Evolutionary conservation across 2,888 invertebrate species (phyloP).

Genomic region (Coremacera marginata): DNA sequence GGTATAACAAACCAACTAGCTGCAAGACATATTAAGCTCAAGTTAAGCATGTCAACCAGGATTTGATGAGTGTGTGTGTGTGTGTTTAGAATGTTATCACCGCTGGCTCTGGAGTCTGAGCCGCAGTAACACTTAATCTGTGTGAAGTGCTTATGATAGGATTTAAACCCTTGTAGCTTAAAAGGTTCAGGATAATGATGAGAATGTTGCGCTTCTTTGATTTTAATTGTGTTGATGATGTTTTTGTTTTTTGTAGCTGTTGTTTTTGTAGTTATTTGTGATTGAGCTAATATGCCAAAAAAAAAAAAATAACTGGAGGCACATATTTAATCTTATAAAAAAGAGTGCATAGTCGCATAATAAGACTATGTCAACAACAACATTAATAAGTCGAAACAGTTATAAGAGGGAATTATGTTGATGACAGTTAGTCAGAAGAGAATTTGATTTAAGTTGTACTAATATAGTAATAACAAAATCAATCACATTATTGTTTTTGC

Average conservation of each 20-base stretch:
- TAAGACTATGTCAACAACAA: neutral
- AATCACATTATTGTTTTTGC: too few species aligned
- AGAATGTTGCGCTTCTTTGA: neutral
- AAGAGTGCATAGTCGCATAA: neutral
- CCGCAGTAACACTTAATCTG: neutral
- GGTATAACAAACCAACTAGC: too few species aligned
- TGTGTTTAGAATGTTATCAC: too few species aligned
- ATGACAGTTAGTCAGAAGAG: neutral
- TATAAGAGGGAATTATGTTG: neutral
- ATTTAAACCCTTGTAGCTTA: neutral
- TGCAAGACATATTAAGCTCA: too few species aligned
- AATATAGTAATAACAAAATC: too few species aligned
- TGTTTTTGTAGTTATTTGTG: conserved; percentile 32
- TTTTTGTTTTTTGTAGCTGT: neutral
- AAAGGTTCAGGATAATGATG: neutral
- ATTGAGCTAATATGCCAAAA: conserved; percentile 34
- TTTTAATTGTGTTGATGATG: neutral
- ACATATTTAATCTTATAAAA: neutral
- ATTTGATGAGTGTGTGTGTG: too few species aligned
- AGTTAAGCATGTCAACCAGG: too few species aligned
- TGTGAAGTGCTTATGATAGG: neutral
- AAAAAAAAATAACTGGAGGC: conserved; percentile 36
- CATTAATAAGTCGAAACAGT: too few species aligned
- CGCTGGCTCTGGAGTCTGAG: neutral
- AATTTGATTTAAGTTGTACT: neutral